Conservation (phyloP, 64 coral and sea anemone species). For the Platygyra sinensis region DNA sequence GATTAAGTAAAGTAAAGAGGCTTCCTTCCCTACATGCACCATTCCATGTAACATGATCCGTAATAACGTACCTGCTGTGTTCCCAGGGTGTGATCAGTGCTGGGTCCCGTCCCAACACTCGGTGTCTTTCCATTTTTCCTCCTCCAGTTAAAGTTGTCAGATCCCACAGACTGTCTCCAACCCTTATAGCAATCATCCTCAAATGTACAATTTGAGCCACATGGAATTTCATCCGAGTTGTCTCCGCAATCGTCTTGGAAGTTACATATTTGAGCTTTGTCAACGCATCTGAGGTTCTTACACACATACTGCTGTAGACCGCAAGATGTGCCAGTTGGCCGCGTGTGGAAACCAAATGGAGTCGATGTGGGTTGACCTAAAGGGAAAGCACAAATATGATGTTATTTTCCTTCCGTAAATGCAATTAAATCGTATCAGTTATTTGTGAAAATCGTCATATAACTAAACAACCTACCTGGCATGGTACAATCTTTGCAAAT, state of each 20-base stretch:
- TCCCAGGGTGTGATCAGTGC: conserved; percentile 85
- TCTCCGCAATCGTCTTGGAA: conserved; percentile 96
- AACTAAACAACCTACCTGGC: conserved; percentile 51
- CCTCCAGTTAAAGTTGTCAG: conserved; percentile 94
- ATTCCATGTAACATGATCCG: too few relatives aligned
- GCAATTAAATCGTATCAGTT: too few relatives aligned
- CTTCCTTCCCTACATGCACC: too few relatives aligned
- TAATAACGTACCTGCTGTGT: conserved; percentile 1
- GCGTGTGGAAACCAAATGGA: conserved; percentile 95
- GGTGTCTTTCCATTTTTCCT: conserved; percentile 77
- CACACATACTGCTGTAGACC: conserved; percentile 75
- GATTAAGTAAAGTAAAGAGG: too few relatives aligned
- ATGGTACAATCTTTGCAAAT: conserved; percentile 78
- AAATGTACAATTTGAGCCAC: conserved; percentile 65
- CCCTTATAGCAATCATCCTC: conserved; percentile 83
- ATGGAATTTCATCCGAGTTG: conserved; percentile 90
- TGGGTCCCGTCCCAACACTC: conserved; percentile 71
- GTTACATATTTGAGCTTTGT: conserved; percentile 93
- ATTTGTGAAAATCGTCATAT: too few relatives aligned
- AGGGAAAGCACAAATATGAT: not conserved
- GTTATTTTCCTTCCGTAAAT: too few relatives aligned
- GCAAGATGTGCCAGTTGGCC: conserved; percentile 80
- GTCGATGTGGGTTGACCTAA: conserved; percentile 90
- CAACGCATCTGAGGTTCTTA: conserved; percentile 89
- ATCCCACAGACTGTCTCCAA: conserved; percentile 74